Evolutionary conservation across 2,888 invertebrate species (phyloP).

Genomic region (Torymus texanus): DNA sequence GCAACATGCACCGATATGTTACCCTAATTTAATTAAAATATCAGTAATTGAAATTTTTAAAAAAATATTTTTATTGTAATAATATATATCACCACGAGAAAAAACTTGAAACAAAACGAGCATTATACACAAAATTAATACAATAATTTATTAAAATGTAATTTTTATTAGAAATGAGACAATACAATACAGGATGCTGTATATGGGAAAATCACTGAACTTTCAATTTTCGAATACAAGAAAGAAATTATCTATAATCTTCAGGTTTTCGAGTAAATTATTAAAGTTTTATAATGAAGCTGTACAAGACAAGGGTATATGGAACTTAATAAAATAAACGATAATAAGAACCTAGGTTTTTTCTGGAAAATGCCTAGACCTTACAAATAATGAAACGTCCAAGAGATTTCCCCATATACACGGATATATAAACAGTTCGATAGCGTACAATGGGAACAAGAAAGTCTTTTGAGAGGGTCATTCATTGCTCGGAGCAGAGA

Average conservation of each 20-base stretch:
- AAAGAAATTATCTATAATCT: too few relatives aligned
- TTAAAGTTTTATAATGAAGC: too few relatives aligned
- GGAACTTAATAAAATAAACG: too few relatives aligned
- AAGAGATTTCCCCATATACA: slow-evolving; percentile 9
- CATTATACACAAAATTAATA: slow-evolving; percentile 10
- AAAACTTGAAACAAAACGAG: background rate
- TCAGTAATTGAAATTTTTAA: background rate
- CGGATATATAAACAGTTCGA: slow-evolving; percentile 12
- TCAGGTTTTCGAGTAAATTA: too few relatives aligned
- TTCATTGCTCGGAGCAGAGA: slow-evolving; percentile 15
- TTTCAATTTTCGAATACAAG: background rate
- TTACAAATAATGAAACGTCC: too few relatives aligned
- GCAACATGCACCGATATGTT: too few relatives aligned
- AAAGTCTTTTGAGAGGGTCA: slow-evolving; percentile 19
- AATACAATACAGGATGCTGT: slow-evolving; percentile 1
- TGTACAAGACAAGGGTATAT: too few relatives aligned
- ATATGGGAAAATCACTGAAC: too few relatives aligned
- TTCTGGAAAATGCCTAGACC: too few relatives aligned
- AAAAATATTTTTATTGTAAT: background rate
- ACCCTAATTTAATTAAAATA: too few relatives aligned
- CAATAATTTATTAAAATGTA: background rate
- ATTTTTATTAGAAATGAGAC: slow-evolving; percentile 11
- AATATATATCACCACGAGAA: background rate
- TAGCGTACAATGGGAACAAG: slow-evolving; percentile 34
- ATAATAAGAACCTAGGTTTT: too few relatives aligned